Conservation (phyloP, 92 coral and sea anemone species). For the Actinostola sp. region DNA sequence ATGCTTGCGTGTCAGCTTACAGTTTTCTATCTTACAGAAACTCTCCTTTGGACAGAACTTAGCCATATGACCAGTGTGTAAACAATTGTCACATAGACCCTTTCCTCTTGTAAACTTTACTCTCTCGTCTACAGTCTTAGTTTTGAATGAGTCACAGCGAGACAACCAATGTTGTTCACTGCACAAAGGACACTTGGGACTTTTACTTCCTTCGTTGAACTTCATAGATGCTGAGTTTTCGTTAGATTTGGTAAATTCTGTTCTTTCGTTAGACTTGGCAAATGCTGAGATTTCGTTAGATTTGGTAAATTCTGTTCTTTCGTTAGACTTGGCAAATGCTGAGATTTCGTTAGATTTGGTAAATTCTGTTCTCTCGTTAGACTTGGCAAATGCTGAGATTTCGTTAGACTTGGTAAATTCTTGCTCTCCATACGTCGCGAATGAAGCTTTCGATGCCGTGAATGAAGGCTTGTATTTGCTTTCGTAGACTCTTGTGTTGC, state of each 20-base stretch:
- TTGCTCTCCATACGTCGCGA: not conserved
- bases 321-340: too few relatives aligned
- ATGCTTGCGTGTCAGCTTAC: slow-evolving; percentile 10
- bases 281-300: too few relatives aligned
- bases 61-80: slow-evolving; percentile 56
- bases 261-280: not conserved
- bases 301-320: too few relatives aligned
- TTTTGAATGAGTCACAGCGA: slow-evolving; percentile 51
- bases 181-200: not conserved
- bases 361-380: too few relatives aligned
- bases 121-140: slow-evolving; percentile 52
- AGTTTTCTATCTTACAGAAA: slow-evolving; percentile 56
- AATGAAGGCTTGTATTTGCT: not conserved
- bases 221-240: too few relatives aligned
- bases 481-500: not conserved
- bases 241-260: too few relatives aligned
- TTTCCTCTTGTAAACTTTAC: slow-evolving; percentile 46
- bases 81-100: slow-evolving; percentile 73
- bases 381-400: too few relatives aligned
- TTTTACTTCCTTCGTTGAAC: not conserved
- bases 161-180: slow-evolving; percentile 56
- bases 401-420: too few relatives aligned
- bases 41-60: slow-evolving; percentile 53
- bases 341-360: too few relatives aligned
- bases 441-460: not conserved